Evolutionary conservation across 1,140 invertebrate genomes (phyloP).

Genomic region (Cydia pomonella): DNA sequence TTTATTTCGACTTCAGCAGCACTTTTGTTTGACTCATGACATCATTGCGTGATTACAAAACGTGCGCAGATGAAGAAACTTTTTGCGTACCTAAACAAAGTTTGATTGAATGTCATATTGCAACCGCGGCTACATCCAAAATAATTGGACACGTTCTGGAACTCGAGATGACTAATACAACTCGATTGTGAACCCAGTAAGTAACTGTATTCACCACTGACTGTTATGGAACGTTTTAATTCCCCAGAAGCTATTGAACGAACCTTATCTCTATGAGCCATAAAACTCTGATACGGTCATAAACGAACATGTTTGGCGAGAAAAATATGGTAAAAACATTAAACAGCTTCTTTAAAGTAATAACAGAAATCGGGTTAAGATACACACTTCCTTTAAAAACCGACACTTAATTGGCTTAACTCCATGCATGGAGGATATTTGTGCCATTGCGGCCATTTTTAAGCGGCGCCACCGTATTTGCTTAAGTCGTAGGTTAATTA

Average conservation of each 20-base stretch:
- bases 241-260: conserved; percentile 16
- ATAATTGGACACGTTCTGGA: conserved; percentile 49
- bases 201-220: conserved; percentile 12
- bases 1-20: conserved; percentile 12
- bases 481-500: background rate
- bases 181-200: background rate
- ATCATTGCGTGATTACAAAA: background rate
- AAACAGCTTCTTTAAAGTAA: background rate
- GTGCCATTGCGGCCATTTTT: background rate
- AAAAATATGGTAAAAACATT: background rate
- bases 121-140: background rate
- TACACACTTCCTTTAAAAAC: background rate
- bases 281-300: conserved; percentile 27
- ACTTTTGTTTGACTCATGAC: conserved; percentile 25
- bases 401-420: background rate
- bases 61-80: background rate
- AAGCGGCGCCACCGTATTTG: background rate
- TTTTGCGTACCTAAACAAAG: background rate
- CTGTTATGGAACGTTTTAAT: conserved; percentile 17
- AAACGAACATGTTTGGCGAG: background rate
- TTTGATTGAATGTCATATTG: background rate
- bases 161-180: conserved; percentile 6
- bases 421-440: conserved; percentile 11
- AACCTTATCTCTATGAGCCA: conserved; percentile 15
- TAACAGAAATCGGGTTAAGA: background rate